Conservation (phyloP, 2,888 invertebrate species). For the Trichopria drosophilae region DNA sequence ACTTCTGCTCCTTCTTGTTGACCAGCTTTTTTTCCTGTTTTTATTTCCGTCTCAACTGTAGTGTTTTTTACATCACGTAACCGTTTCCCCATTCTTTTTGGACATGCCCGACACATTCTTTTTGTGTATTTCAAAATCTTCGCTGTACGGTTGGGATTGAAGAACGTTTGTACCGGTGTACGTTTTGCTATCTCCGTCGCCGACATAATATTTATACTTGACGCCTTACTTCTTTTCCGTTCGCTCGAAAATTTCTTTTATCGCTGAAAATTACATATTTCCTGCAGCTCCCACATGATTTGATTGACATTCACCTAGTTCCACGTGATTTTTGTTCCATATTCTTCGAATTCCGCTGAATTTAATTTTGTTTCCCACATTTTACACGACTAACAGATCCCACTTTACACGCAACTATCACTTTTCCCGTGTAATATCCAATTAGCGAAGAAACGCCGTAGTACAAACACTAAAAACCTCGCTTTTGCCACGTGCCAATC, state of each 20-base stretch:
- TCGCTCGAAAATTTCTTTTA: conserved; percentile 10
- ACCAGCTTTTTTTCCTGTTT: not conserved
- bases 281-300: conserved; percentile 17
- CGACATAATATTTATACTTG: too few species aligned
- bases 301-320: conserved; percentile 12
- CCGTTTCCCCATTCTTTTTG: conserved; percentile 28
- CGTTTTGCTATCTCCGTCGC: too few species aligned
- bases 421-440: conserved; percentile 17
- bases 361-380: conserved; percentile 12
- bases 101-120: too few species aligned
- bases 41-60: too few species aligned
- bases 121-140: too few species aligned
- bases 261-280: conserved; percentile 9
- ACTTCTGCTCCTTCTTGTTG: conserved; percentile 6
- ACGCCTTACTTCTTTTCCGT: too few species aligned
- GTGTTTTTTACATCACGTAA: conserved; percentile 25
- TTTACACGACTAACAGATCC: too few species aligned
- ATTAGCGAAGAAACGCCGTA: conserved; percentile 21
- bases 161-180: too few species aligned
- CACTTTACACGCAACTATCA: too few species aligned
- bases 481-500: conserved; percentile 16
- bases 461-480: conserved; percentile 11
- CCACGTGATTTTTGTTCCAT: conserved; percentile 14
- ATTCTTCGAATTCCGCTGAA: conserved; percentile 12
- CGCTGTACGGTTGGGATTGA: too few species aligned